Conservation (phyloP, 2,888 invertebrate species). For the Nebria brevicollis region DNA sequence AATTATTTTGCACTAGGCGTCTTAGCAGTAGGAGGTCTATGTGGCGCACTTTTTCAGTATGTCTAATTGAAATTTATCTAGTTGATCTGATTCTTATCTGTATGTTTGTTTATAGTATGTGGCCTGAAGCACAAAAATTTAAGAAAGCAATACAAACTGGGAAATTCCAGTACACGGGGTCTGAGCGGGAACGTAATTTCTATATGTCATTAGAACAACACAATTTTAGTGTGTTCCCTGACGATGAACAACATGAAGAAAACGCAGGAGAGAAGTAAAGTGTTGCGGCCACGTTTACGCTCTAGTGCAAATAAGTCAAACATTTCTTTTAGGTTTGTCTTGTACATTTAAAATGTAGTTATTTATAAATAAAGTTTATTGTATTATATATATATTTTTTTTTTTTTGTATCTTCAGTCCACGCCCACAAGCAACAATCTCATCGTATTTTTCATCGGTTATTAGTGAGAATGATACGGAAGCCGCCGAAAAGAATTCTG, state of each 20-base stretch:
- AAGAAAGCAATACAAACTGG: constrained; percentile 52
- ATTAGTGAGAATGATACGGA: constrained; percentile 22
- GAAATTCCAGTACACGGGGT: constrained; percentile 54
- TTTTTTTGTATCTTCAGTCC: constrained; percentile 32
- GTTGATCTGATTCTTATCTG: constrained; percentile 5
- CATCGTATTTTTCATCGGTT: constrained; percentile 21
- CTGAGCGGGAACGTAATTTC: constrained; percentile 49
- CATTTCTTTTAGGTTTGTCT: constrained; percentile 52
- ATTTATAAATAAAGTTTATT: constrained; percentile 24
- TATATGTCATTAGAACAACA: constrained; percentile 38
- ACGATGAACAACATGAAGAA: constrained; percentile 53
- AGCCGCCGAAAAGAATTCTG: neutral
- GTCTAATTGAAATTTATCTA: constrained; percentile 51
- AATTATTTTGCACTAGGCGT: constrained; percentile 66
- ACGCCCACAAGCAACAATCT: constrained; percentile 30
- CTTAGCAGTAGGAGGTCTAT: constrained; percentile 62
- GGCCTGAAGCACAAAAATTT: constrained; percentile 53
- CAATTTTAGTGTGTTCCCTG: neutral
- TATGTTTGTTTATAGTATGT: constrained; percentile 52
- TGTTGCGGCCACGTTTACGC: constrained; percentile 51
- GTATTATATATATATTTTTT: neutral
- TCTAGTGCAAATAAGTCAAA: constrained; percentile 50
- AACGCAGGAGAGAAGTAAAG: constrained; percentile 53
- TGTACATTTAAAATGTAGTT: constrained; percentile 41
- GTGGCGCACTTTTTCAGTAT: constrained; percentile 66